Evolutionary conservation across 2,888 invertebrate genomes (phyloP).

Genomic region (Drosophila flavopinicola): DNA sequence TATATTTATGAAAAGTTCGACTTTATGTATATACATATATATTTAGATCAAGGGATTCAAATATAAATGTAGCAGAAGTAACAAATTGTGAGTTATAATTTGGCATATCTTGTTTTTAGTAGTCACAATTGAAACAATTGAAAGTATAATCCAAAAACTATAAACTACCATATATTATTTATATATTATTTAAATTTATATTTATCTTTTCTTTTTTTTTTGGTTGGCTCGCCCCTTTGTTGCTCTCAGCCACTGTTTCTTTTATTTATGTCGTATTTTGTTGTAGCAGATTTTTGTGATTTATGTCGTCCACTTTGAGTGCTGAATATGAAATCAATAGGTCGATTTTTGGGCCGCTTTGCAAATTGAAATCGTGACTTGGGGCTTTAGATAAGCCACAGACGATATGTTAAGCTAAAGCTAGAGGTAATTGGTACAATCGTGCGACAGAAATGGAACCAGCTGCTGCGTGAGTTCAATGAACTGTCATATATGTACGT

Average conservation of each 20-base stretch:
- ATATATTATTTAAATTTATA: too few species aligned
- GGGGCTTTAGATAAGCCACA: slow-evolving; percentile 75
- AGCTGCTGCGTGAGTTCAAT: slow-evolving; percentile 41
- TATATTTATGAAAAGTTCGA: too few species aligned
- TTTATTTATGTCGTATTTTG: slow-evolving; percentile 61
- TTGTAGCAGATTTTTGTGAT: slow-evolving; percentile 66
- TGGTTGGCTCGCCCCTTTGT: slow-evolving; percentile 8
- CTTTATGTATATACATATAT: too few species aligned
- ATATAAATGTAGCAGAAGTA: too few species aligned
- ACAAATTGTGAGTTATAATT: too few species aligned
- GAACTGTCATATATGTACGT: slow-evolving; percentile 33
- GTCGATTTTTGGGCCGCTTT: slow-evolving; percentile 62
- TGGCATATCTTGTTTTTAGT: too few species aligned
- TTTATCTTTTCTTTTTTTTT: too few species aligned
- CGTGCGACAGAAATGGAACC: slow-evolving; percentile 20
- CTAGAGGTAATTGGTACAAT: slow-evolving; percentile 45
- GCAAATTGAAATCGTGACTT: slow-evolving; percentile 81
- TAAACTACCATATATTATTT: too few species aligned
- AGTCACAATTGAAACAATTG: too few species aligned
- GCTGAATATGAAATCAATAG: slow-evolving; percentile 80
- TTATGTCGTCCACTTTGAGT: slow-evolving; percentile 75
- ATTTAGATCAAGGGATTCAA: too few species aligned
- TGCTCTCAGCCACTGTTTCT: neutral
- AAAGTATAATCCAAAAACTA: too few species aligned
- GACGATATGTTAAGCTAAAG: slow-evolving; percentile 16